Percentiles rank a stretch among this genome's conserved stretches.
Evolutionary conservation across 2,797 vertebrate genomes (phyloP).

Genomic region (Semotilus atromaculatus): DNA sequence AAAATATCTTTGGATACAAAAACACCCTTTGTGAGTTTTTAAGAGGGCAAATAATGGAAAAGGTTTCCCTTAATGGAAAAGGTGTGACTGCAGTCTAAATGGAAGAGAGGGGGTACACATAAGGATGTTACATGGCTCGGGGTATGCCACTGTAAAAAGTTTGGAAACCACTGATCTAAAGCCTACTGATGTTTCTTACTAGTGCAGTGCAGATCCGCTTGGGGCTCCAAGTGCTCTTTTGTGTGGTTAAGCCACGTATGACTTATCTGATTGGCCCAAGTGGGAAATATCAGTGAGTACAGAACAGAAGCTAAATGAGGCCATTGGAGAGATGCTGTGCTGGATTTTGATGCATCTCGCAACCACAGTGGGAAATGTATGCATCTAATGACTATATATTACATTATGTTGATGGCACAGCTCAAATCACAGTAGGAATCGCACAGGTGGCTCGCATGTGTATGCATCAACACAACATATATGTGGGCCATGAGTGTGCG

Average conservation of each 20-base stretch:
- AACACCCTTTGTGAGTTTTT: background rate
- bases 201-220: conserved; percentile 72
- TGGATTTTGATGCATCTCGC: conserved; percentile 67
- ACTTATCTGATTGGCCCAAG: conserved; percentile 75
- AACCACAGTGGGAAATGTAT: conserved; percentile 63
- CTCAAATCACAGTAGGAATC: conserved; percentile 52
- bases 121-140: background rate
- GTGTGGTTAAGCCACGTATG: conserved; percentile 73
- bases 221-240: conserved; percentile 75
- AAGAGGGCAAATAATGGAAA: background rate
- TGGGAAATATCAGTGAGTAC: conserved; percentile 69
- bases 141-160: background rate
- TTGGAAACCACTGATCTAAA: background rate
- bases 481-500: conserved; percentile 58
- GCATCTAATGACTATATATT: conserved; percentile 75
- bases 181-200: conserved; percentile 25
- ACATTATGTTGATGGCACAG: conserved; percentile 72
- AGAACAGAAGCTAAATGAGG: conserved; percentile 70
- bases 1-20: background rate
- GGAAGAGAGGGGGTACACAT: background rate
- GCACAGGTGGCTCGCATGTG: conserved; percentile 59
- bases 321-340: conserved; percentile 70
- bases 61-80: background rate
- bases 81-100: background rate
- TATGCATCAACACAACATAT: conserved; percentile 26